Evolutionary conservation across 2,113 vertebrate genomes (phyloP).

Genomic region (Crotalus viridis): DNA sequence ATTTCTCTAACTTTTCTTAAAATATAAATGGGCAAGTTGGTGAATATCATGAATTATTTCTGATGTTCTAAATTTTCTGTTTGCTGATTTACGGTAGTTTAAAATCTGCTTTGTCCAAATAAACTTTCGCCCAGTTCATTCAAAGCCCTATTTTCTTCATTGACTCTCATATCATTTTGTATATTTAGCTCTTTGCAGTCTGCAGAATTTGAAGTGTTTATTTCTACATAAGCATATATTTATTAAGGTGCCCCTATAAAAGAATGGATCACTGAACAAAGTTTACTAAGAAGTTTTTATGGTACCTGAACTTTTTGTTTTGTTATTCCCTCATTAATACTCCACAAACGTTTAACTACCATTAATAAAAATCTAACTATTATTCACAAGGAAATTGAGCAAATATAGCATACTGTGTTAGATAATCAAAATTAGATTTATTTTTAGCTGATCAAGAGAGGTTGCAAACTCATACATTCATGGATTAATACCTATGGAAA

Average conservation of each 20-base stretch:
- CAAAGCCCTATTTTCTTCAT: neutral
- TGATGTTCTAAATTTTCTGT: neutral
- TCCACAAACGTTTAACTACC: neutral
- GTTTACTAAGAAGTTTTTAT: neutral
- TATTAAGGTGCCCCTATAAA: neutral
- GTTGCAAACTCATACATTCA: neutral
- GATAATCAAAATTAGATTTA: neutral
- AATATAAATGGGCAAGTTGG: neutral
- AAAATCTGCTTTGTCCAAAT: neutral
- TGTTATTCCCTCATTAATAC: neutral
- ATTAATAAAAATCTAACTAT: neutral
- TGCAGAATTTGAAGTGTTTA: neutral
- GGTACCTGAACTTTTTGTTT: neutral
- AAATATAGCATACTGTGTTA: neutral
- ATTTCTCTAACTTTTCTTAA: neutral
- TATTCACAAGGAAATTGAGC: neutral
- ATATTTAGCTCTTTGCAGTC: neutral
- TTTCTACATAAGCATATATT: neutral
- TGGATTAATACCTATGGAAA: neutral
- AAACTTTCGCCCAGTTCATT: neutral
- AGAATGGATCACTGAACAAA: neutral
- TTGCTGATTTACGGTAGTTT: neutral
- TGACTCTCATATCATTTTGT: neutral
- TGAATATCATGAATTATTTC: neutral
- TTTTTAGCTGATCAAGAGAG: neutral